Evolutionary conservation across 1,140 invertebrate species (phyloP), one percentile per base, ranked within the genome.

Genomic region (Drosophila watanabei): DNA sequence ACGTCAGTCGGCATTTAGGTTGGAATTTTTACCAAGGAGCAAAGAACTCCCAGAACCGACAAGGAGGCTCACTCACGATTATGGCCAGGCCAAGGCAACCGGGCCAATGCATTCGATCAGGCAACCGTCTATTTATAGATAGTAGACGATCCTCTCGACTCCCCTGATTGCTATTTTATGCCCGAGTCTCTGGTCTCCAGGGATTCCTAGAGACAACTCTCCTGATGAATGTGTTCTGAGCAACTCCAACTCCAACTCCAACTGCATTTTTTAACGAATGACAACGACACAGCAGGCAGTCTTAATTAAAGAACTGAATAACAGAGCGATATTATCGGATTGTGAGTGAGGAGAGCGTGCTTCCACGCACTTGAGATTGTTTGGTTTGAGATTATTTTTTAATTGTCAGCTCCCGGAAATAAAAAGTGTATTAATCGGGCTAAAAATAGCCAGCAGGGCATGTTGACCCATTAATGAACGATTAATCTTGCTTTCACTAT

Each of bases 71-170:
- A 59, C 60, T 77, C 41, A 39, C 57, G 71, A 75, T 75, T 75
- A 79, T 75, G 68, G 75, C 61, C 79, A 49, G 54, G 60, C 60
- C 58, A 49, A 59, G 58, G 58, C 66, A 69, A 75, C 64, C 63
- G 43, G 73, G 63, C 62, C 41, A 48, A 57, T 76, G 56, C 48
- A 46, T 61, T 51, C 51, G 56, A 87, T 62, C 79, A 30, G 64
- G 43, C 75, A 54, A 62, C 49, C 28, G 62, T 33, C 77, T 88
- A 88, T 88, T 84, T 88, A 78, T 88, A 88, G 85, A 88, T 84
- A 71, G 35, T 60, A 39, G 49, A 46, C 48, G 64, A 78, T 73
- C 33, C 56, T 69, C 56, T 69, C 48, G 16, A 35, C 37, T 45
- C 48, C 43, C 51, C 32, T 54, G 18, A 48, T 43, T 63, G 57